Base-by-base conservation (phyloP, 2,113 vertebrate species). In the Pteropus alecto region DNA sequence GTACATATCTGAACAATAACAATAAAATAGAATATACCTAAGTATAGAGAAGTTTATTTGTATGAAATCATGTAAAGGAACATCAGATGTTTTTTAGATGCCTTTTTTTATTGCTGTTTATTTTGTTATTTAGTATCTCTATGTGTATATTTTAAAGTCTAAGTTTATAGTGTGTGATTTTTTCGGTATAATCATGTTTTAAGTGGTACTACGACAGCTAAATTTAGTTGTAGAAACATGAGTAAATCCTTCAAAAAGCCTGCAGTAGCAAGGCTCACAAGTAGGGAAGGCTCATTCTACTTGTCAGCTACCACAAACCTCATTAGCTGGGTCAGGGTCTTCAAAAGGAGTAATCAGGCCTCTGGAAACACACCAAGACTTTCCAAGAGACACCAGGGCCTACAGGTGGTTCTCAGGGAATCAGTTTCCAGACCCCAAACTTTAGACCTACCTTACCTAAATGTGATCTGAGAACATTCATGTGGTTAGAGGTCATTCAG, bases 121-220 rank as follows among this genome's bases (percentile, higher is more conserved):
- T 90, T 93, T 95, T 54, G 46, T 41, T 81, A 65, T 79, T 94
- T 81, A 61, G 70, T 63, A 48, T 68, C 11, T 85, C 46, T 92
- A 5, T 86, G 46, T 58, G 12, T 54, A 38, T 90, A 28, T 90
- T 90, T 82, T 90, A 74, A 96, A 86, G 35, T 76, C 48, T 41
- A 93, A 51, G n/a, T 89, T 86, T 61, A 92, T 16, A 46, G 14
- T 28, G 56, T 77, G 33, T 51, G 51, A 10, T 41, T 56, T 70
- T 68, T 71, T 41, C 70, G 33, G 24, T 70, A 41, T 85, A 70
- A 73, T 19, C 8, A 19, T 92, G 46, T 92, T 88, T 78, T 85
- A 71, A 88, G 63, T n/a, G 63, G 35, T 48, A 87, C 1, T 28
- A 16, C 63, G 43, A 58, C 12, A 78, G 10, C 26, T 95, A 71